A percentile compares a stretch with the other conserved stretches of the same genome.
phyloP scores from a whole-genome alignment of 2,797 vertebrate genomes.

The Bradypodion pumilum region DNA sequence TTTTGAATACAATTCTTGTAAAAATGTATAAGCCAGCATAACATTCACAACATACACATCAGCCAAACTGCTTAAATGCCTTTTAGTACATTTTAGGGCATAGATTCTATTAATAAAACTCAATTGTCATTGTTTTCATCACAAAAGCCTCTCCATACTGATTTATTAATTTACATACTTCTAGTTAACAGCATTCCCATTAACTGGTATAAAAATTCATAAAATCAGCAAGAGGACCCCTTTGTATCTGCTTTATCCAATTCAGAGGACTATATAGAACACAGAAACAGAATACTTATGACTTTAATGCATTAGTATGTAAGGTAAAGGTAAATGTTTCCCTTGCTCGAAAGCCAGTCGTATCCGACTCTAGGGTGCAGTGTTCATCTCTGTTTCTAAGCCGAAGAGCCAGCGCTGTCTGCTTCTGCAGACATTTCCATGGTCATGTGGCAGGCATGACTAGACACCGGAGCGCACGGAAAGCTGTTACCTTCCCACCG shows the following conservation, averaged over 20 bases:
- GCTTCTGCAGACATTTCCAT: no score
- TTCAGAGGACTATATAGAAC: background rate
- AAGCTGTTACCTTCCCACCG: no score
- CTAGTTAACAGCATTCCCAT: background rate
- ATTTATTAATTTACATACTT: background rate
- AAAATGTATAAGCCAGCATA: background rate
- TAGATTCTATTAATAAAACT: constrained; percentile 5
- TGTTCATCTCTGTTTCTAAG: no score
- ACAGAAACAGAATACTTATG: background rate
- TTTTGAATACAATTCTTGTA: constrained; percentile 7
- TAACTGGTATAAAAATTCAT: background rate
- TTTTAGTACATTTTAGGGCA: background rate
- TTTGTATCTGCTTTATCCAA: background rate
- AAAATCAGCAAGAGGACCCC: background rate
- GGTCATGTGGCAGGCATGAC: no score
- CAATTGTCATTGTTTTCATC: background rate
- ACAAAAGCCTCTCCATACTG: background rate
- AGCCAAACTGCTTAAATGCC: constrained; percentile 18
- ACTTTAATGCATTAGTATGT: background rate
- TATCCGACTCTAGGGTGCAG: no score
- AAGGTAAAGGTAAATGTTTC: no score
- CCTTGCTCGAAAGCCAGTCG: no score
- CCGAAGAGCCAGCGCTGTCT: no score
- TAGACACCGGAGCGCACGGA: no score
- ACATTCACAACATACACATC: background rate